Conservation (phyloP, 2,797 vertebrate species). For the Brachyalestes nurse region DNA sequence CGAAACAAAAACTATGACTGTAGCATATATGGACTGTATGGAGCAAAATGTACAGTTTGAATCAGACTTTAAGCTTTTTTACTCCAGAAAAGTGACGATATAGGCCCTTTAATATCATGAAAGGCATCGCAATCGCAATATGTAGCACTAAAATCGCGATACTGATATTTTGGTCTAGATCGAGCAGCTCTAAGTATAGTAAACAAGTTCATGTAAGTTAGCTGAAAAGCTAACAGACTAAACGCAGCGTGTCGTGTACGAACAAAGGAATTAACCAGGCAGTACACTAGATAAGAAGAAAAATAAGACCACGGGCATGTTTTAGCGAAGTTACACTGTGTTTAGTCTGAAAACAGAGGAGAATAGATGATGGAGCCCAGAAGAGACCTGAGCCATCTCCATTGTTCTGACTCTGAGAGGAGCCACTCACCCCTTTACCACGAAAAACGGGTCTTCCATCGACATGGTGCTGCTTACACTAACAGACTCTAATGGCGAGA, state of each 20-base stretch:
- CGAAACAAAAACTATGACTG: no score
- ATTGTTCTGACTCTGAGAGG: not conserved
- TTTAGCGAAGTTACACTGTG: not conserved
- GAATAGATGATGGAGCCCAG: not conserved
- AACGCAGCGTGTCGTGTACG: not conserved
- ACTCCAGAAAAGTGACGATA: no score
- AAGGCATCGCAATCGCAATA: no score
- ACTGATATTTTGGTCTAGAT: not conserved
- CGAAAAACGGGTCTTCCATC: constrained; percentile 98
- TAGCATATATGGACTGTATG: no score
- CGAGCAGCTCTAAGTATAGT: not conserved
- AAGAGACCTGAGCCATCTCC: no score
- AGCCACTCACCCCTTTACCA: constrained; percentile 91
- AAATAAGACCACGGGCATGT: not conserved
- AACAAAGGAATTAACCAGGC: not conserved
- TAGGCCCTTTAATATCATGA: no score
- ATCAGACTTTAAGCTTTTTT: no score
- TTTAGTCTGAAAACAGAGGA: not conserved
- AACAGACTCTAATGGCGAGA: constrained; percentile 19
- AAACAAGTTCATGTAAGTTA: not conserved
- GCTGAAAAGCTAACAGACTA: not conserved
- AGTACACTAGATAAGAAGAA: not conserved
- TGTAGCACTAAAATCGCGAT: no score
- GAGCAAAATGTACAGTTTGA: no score
- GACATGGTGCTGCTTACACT: constrained; percentile 81